These are phyloP conservation scores for Rhagonycha fulva DNA, from an alignment of 2,888 invertebrate genomes.

Conservation along the genomic window DNA sequence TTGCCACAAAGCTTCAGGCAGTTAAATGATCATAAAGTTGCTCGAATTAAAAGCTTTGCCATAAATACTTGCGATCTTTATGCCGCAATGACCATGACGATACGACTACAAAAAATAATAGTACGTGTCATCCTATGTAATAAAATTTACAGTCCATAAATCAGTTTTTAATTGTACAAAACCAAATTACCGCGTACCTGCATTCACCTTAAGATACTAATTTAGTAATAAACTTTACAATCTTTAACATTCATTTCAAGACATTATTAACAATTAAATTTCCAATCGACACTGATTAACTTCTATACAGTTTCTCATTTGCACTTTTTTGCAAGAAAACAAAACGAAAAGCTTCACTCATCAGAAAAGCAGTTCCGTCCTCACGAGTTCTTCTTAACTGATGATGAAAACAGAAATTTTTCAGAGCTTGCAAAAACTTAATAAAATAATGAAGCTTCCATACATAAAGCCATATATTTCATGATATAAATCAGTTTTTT, in stretches of 20 bases:
- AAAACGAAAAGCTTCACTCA: background rate
- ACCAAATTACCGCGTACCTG: slow-evolving; percentile 20
- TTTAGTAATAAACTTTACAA: slow-evolving; percentile 21
- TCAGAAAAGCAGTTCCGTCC: background rate
- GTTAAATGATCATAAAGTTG: slow-evolving; percentile 44
- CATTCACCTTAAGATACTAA: slow-evolving; percentile 14
- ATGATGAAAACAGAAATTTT: too few species aligned
- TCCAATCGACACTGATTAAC: background rate
- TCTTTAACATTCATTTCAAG: slow-evolving; percentile 2
- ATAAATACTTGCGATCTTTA: slow-evolving; percentile 47
- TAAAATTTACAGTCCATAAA: slow-evolving; percentile 51
- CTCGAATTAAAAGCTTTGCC: slow-evolving; percentile 45
- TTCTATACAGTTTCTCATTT: background rate
- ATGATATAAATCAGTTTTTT: too few species aligned
- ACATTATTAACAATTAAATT: slow-evolving; percentile 1
- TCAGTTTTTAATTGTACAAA: slow-evolving; percentile 45
- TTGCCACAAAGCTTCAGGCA: slow-evolving; percentile 29
- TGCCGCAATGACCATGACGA: slow-evolving; percentile 46
- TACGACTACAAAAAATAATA: slow-evolving; percentile 45
- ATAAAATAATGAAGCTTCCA: too few species aligned
- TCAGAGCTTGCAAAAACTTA: too few species aligned
- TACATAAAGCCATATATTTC: too few species aligned
- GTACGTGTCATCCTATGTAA: slow-evolving; percentile 47
- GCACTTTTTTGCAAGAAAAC: background rate
- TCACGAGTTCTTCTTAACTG: background rate